Percentiles rank a stretch among this genome's conserved stretches.
phyloP scores from a whole-genome alignment of 2,888 invertebrate genomes.

The Zaprionus lineosus region DNA sequence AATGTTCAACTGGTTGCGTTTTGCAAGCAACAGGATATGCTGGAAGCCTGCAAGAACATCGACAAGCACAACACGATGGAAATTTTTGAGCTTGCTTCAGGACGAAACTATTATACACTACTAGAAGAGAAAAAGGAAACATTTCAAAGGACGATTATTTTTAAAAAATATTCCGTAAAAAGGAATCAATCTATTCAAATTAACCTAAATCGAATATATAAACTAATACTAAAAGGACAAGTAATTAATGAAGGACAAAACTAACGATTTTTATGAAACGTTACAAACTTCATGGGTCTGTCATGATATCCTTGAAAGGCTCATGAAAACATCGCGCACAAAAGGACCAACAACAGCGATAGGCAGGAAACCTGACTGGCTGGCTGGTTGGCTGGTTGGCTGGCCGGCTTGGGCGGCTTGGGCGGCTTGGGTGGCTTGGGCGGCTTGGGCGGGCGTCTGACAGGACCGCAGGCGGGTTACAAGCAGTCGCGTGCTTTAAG shows the following conservation, averaged over 20 bases:
- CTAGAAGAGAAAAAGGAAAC: too few relatives aligned
- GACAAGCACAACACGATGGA: conserved; percentile 26
- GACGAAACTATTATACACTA: too few relatives aligned
- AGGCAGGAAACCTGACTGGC: conserved; percentile 34
- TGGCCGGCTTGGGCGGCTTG: conserved; percentile 7
- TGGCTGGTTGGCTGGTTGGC: conserved; percentile 23
- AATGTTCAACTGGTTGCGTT: conserved; percentile 76
- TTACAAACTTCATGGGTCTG: not conserved
- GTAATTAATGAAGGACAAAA: too few relatives aligned
- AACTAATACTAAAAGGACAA: too few relatives aligned
- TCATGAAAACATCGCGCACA: conserved; percentile 56
- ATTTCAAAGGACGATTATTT: too few relatives aligned
- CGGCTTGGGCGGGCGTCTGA: not conserved
- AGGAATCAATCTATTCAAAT: too few relatives aligned
- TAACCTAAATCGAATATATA: too few relatives aligned
- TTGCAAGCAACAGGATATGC: conserved; percentile 74
- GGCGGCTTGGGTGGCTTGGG: not conserved
- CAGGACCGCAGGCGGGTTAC: conserved; percentile 22
- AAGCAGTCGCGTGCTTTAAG: conserved; percentile 73
- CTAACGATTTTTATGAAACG: too few relatives aligned
- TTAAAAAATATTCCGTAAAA: too few relatives aligned
- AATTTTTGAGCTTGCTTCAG: too few relatives aligned
- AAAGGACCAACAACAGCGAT: conserved; percentile 18
- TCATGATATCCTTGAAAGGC: not conserved
- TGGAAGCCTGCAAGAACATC: conserved; percentile 72